These are phyloP conservation scores for Drosophila tsacasi DNA, from an alignment of 1,140 invertebrate genomes.

Conservation along the genomic window DNA sequence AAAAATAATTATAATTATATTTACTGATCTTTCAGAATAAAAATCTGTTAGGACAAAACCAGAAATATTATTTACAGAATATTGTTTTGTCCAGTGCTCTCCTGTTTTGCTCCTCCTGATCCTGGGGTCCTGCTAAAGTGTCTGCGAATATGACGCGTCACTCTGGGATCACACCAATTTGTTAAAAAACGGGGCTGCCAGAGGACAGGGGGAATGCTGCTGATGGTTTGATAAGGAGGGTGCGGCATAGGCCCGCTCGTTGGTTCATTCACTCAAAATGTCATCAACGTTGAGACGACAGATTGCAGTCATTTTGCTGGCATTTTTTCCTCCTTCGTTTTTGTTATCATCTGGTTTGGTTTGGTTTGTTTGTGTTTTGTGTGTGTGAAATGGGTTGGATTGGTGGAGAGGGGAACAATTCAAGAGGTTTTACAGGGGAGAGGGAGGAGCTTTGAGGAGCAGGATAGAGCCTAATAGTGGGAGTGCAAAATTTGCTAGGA, in stretches of 20 bases:
- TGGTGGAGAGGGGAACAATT: conserved; percentile 16
- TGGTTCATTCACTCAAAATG: conserved; percentile 81
- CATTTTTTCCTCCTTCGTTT: conserved; percentile 57
- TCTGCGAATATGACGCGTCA: conserved; percentile 82
- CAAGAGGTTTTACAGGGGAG: neutral
- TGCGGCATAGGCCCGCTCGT: conserved; percentile 63
- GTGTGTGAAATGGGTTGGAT: conserved; percentile 23
- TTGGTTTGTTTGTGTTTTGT: conserved; percentile 46
- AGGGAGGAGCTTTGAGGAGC: neutral
- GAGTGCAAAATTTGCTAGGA: neutral
- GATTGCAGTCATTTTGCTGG: conserved; percentile 80
- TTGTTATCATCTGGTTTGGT: conserved; percentile 68
- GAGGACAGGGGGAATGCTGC: conserved; percentile 3
- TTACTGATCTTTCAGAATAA: neutral
- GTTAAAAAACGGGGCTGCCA: conserved; percentile 66
- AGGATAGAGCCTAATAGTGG: neutral
- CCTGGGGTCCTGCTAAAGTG: conserved; percentile 72
- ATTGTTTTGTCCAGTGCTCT: neutral
- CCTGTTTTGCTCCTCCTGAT: conserved; percentile 34
- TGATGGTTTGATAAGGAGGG: conserved; percentile 9
- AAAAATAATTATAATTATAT: neutral
- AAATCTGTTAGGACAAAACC: neutral
- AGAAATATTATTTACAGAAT: neutral
- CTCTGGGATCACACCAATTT: conserved; percentile 81
- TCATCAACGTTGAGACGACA: conserved; percentile 82